These are phyloP conservation scores for Argyrosomus regius DNA, from an alignment of 2,797 vertebrate genomes.

Conservation along the genomic window DNA sequence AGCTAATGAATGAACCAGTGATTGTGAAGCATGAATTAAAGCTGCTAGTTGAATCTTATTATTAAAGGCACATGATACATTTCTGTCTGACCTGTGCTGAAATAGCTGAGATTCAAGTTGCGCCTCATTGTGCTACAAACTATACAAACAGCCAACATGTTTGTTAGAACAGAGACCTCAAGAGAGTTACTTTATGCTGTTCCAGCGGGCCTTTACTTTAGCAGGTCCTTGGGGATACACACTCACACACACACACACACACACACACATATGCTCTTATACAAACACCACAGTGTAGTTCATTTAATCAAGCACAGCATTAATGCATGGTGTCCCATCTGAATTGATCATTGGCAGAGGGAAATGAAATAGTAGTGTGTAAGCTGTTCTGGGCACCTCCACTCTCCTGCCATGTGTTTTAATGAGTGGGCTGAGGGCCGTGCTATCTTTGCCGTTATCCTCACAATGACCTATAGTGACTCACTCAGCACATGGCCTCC, in stretches of 20 bases:
- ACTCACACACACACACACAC: constrained; percentile 12
- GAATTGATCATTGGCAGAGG: constrained; percentile 70
- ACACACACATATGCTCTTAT: constrained; percentile 23
- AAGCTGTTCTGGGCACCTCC: constrained; percentile 67
- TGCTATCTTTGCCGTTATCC: constrained; percentile 66
- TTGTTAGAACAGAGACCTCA: constrained; percentile 56
- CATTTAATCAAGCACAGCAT: constrained; percentile 68
- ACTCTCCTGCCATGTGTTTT: constrained; percentile 66
- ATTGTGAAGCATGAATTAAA: constrained; percentile 14
- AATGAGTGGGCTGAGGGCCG: constrained; percentile 67
- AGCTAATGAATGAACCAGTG: constrained; percentile 6
- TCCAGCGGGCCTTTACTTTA: constrained; percentile 47
- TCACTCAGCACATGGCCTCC: constrained; percentile 74
- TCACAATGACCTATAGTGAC: constrained; percentile 73
- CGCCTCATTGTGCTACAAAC: background rate
- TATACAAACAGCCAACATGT: constrained; percentile 47
- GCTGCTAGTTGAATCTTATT: background rate
- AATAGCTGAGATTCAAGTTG: constrained; percentile 11
- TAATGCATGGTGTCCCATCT: constrained; percentile 60
- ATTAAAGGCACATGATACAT: background rate
- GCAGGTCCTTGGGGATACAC: constrained; percentile 45
- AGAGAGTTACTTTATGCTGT: constrained; percentile 41
- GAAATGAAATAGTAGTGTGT: constrained; percentile 67
- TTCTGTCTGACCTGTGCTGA: constrained; percentile 17
- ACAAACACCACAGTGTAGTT: constrained; percentile 47